Percentiles rank a stretch among this genome's conserved stretches.
Evolutionary conservation across 1,140 invertebrate species (phyloP).

Genomic region (Cecropterus lyciades): DNA sequence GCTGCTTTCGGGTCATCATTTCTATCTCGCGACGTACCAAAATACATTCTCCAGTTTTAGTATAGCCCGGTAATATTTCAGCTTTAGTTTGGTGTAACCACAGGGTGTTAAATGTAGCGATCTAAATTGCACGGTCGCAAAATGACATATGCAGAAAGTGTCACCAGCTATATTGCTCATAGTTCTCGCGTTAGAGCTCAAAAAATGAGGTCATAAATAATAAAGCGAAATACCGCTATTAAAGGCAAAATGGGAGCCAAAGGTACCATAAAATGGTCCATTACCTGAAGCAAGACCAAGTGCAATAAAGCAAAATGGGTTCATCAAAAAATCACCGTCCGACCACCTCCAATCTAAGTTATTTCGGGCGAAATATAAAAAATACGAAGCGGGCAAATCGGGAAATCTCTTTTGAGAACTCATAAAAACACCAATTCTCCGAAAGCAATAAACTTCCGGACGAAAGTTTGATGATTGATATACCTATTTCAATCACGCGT

Average conservation of each 20-base stretch:
- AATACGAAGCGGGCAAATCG: constrained; percentile 1
- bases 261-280: constrained; percentile 18
- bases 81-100: too few species aligned
- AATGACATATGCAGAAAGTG: too few species aligned
- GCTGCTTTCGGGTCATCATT: too few species aligned
- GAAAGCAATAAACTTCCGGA: constrained; percentile 36
- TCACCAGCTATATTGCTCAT: too few species aligned
- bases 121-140: too few species aligned
- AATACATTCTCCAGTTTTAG: too few species aligned
- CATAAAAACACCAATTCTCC: constrained; percentile 40
- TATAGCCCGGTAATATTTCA: too few species aligned
- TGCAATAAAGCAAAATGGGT: constrained; percentile 26
- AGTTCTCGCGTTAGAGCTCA: too few species aligned
- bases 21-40: too few species aligned
- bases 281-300: constrained; percentile 12
- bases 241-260: constrained; percentile 6
- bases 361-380: constrained; percentile 18
- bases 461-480: constrained; percentile 40
- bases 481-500: constrained; percentile 34
- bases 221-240: constrained; percentile 1
- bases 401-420: constrained; percentile 34
- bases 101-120: too few species aligned
- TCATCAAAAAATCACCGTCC: constrained; percentile 28
- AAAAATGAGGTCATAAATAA: constrained; percentile 4
- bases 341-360: constrained; percentile 20